Conservation (phyloP, 2,888 invertebrate species). For the Pseudanteris insignis region DNA sequence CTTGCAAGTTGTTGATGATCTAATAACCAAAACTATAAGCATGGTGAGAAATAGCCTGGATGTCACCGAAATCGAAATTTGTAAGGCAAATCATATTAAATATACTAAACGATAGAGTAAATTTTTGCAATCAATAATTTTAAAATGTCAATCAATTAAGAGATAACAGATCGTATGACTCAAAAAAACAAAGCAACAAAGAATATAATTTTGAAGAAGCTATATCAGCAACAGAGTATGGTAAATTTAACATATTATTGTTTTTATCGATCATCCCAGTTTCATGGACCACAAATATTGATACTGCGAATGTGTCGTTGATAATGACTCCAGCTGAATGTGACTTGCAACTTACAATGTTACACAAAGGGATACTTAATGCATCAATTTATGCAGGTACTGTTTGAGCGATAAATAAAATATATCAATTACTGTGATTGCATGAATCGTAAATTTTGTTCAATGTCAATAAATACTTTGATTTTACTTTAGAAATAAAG, state of each 20-base stretch:
- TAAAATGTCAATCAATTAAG: neutral
- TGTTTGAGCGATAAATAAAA: too few relatives aligned
- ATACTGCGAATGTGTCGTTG: slow-evolving; percentile 77
- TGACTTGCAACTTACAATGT: slow-evolving; percentile 73
- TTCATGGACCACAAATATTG: slow-evolving; percentile 75
- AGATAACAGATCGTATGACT: neutral
- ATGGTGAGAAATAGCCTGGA: too few relatives aligned
- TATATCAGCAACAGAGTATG: slow-evolving; percentile 74
- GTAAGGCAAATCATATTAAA: too few relatives aligned
- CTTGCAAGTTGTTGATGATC: too few relatives aligned
- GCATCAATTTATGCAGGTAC: slow-evolving; percentile 77
- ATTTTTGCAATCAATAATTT: neutral
- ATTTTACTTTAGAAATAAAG: too few relatives aligned
- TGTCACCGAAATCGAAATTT: too few relatives aligned
- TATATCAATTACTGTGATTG: too few relatives aligned
- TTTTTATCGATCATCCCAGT: slow-evolving; percentile 73
- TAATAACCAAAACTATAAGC: too few relatives aligned
- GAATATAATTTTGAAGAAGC: slow-evolving; percentile 77
- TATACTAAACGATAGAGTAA: too few relatives aligned
- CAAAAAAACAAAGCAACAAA: slow-evolving; percentile 18
- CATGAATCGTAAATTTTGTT: neutral
- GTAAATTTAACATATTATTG: slow-evolving; percentile 74
- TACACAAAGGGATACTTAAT: slow-evolving; percentile 77
- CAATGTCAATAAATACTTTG: too few relatives aligned
- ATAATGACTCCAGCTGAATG: slow-evolving; percentile 74